A percentile compares a stretch with the other conserved stretches of the same genome.
Conservation (phyloP, 2,888 invertebrate species). For the Polymixis flavicincta region DNA sequence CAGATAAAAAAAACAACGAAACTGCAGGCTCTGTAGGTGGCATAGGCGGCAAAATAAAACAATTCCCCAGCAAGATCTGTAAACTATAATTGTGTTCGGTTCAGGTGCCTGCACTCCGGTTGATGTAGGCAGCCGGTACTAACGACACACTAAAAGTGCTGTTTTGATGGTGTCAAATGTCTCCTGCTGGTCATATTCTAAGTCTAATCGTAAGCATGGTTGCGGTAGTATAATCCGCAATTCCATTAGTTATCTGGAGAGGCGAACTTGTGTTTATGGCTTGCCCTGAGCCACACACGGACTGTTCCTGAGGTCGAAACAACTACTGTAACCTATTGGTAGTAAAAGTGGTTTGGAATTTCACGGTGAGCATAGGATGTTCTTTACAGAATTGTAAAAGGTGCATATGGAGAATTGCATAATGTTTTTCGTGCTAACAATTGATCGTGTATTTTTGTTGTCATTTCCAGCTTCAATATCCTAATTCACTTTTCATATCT, state of each 20-base stretch:
- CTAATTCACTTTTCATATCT: background rate
- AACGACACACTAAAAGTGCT: constrained; percentile 52
- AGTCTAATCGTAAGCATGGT: constrained; percentile 62
- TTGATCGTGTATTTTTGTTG: background rate
- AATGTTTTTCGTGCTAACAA: background rate
- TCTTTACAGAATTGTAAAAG: background rate
- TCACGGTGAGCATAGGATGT: constrained; percentile 7
- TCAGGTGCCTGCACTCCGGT: constrained; percentile 34
- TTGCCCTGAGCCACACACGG: constrained; percentile 43
- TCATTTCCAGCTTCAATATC: background rate
- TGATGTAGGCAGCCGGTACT: constrained; percentile 52
- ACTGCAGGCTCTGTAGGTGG: constrained; percentile 10
- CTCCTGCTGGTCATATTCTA: constrained; percentile 62
- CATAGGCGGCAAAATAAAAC: constrained; percentile 6
- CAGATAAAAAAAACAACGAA: background rate
- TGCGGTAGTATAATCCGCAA: constrained; percentile 73
- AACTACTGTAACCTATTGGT: constrained; percentile 52
- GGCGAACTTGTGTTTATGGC: constrained; percentile 69
- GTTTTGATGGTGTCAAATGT: constrained; percentile 66
- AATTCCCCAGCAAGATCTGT: background rate
- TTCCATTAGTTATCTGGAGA: constrained; percentile 76
- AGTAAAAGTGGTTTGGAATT: constrained; percentile 39
- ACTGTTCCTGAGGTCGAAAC: constrained; percentile 24
- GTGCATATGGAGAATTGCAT: background rate
- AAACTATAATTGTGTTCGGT: constrained; percentile 30